Percentiles rank a stretch among this genome's conserved stretches.
phyloP scores from a whole-genome alignment of 2,888 invertebrate genomes.

The Tenthredo mesomela region DNA sequence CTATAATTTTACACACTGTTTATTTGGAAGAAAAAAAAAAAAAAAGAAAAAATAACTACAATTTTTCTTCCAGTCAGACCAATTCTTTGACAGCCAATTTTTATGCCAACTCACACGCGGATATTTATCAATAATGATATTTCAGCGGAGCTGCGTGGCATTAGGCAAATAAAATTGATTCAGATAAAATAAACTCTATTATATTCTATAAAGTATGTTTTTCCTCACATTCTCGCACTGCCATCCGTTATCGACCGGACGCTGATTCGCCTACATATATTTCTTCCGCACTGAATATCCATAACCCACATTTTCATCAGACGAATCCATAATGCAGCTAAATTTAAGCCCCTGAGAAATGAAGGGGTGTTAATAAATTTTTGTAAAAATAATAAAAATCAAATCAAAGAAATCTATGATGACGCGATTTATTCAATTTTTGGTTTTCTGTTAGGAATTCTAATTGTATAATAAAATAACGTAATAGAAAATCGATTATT shows the following conservation, averaged over 20 bases:
- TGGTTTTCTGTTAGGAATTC: neutral
- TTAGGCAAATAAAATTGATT: constrained; percentile 6
- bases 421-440: neutral
- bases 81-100: neutral
- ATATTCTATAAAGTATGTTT: neutral
- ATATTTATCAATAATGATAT: neutral
- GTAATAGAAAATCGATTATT: neutral
- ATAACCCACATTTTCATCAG: neutral
- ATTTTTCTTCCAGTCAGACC: neutral
- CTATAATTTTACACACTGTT: neutral
- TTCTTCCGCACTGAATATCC: neutral
- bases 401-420: neutral
- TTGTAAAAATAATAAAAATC: neutral
- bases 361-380: neutral
- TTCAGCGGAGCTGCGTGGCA: neutral
- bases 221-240: neutral
- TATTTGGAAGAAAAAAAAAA: neutral
- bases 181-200: neutral
- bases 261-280: neutral
- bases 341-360: neutral
- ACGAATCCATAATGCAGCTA: neutral
- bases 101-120: neutral
- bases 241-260: constrained; percentile 16
- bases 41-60: neutral
- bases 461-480: neutral